Evolutionary conservation across 2,797 vertebrate genomes (phyloP).

Genomic region (Galagoides demidoff): DNA sequence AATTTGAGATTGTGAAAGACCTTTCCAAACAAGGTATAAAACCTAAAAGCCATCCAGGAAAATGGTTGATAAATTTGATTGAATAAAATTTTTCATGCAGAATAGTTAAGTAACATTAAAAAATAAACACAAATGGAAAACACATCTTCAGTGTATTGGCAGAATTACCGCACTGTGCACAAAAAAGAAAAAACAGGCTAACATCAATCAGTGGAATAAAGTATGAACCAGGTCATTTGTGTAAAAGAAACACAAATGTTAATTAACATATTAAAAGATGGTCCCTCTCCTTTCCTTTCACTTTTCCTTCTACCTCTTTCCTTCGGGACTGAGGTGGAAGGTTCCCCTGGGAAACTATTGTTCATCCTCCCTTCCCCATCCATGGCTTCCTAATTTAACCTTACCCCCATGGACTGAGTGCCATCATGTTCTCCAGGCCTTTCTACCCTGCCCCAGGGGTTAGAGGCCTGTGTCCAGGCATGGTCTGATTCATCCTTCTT

Average conservation of each 20-base stretch:
- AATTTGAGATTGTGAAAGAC: not conserved
- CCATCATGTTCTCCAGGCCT: not conserved
- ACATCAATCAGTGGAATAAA: not conserved
- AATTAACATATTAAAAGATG: not conserved
- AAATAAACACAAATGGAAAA: not conserved
- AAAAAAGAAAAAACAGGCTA: not conserved
- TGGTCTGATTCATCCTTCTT: not conserved
- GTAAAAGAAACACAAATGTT: not conserved
- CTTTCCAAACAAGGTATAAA: slow-evolving; percentile 6
- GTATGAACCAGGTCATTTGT: not conserved
- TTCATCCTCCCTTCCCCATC: not conserved
- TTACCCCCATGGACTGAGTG: not conserved
- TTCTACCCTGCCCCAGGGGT: not conserved
- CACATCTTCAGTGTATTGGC: not conserved
- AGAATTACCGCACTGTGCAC: not conserved
- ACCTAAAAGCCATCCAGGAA: slow-evolving; percentile 17
- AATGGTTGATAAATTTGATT: slow-evolving; percentile 18
- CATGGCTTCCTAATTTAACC: not conserved
- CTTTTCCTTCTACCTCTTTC: not conserved
- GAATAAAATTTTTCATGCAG: not conserved
- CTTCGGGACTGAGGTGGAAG: not conserved
- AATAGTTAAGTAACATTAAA: not conserved
- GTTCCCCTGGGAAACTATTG: not conserved
- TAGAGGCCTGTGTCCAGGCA: not conserved
- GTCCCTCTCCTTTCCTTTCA: not conserved